Conservation (phyloP, 2,888 invertebrate species). For the Plebejus melissa region DNA sequence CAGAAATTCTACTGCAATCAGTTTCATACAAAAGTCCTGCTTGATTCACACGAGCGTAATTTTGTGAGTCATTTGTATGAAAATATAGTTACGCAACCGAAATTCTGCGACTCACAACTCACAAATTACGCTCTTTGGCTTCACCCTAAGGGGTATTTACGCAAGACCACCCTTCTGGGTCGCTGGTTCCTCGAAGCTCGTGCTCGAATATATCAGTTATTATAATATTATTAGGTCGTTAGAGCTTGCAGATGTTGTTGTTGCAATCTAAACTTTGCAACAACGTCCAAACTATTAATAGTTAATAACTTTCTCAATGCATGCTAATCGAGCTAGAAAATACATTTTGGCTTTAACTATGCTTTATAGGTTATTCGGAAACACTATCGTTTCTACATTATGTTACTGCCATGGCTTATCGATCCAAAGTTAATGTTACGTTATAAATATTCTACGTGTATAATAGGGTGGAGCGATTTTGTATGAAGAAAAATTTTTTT, state of each 20-base stretch:
- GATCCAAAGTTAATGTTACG: not conserved
- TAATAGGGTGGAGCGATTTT: no score
- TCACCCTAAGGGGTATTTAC: no score
- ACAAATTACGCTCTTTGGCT: no score
- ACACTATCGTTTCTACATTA: not conserved
- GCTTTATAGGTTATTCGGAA: not conserved
- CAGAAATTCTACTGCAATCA: no score
- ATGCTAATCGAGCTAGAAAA: conserved; percentile 22
- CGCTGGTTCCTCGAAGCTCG: no score
- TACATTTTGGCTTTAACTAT: conserved; percentile 15
- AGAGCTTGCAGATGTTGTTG: conserved; percentile 22
- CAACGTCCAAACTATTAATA: conserved; percentile 12
- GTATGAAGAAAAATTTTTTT: no score
- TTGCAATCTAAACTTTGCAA: conserved; percentile 8
- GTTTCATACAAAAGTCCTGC: no score
- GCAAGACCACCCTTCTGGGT: no score
- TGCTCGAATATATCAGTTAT: conserved; percentile 23
- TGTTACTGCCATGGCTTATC: not conserved
- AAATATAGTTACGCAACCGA: no score
- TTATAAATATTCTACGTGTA: not conserved
- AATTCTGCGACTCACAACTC: no score
- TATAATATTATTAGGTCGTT: not conserved
- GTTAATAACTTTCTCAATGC: conserved; percentile 17
- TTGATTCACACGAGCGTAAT: no score
- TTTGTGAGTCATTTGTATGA: no score